A percentile compares a stretch with the other conserved stretches of the same genome.
Conservation (phyloP, 2,888 invertebrate species). For the Diogma glabrata region DNA sequence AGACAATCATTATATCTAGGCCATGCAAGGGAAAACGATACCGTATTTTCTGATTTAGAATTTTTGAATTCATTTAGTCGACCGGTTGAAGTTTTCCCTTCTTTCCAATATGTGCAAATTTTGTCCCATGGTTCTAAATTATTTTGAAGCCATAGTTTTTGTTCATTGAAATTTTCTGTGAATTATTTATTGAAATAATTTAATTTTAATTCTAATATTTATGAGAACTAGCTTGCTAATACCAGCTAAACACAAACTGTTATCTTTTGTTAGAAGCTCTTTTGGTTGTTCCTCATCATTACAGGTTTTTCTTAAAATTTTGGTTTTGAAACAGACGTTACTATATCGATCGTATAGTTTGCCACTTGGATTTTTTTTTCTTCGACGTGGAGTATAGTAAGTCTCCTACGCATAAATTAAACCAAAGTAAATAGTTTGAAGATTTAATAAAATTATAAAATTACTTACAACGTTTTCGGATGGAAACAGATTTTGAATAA, state of each 20-base stretch:
- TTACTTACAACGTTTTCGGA: background rate
- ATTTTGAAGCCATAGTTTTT: background rate
- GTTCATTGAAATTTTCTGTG: background rate
- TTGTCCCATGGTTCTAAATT: background rate
- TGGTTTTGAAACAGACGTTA: background rate
- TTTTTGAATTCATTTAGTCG: background rate
- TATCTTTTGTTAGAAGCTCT: background rate
- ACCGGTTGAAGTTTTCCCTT: background rate
- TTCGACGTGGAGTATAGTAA: background rate
- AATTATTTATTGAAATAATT: background rate
- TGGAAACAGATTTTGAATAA: background rate
- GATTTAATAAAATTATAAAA: background rate
- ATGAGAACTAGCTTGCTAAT: background rate
- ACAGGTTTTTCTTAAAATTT: background rate
- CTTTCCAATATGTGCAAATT: background rate
- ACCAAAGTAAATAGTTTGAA: background rate
- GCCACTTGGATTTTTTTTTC: background rate
- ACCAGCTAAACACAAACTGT: background rate
- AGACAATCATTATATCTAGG: no score
- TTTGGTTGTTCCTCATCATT: background rate
- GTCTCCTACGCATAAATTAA: background rate
- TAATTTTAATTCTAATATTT: background rate
- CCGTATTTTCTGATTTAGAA: background rate
- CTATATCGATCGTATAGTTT: background rate
- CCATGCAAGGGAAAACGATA: no score